Base-by-base conservation (phyloP, 2,113 vertebrate genomes). In the Peromyscus californicus region DNA sequence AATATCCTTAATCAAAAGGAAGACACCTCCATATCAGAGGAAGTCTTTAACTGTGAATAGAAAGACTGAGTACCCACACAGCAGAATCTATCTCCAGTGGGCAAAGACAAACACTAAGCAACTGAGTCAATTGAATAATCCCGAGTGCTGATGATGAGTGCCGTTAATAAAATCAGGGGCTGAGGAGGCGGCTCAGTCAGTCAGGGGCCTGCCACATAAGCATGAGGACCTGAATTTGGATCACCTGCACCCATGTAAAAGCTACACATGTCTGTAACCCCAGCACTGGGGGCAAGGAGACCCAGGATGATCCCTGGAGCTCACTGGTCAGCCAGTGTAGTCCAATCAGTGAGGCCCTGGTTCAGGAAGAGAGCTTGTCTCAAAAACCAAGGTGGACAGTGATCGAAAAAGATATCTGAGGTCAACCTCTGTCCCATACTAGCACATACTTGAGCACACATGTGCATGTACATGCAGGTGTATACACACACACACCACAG, bases 1-100 rank as follows among this genome's bases (percentile, higher is more conserved):
- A 36, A 8, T 39, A n/a, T 88, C 69, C 8, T 83, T 70, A 72
- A 83, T 48, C 59, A 95, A 94, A 94, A 89, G 48, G 31, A 86
- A 69, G n/a, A 93, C 39, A 7, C 48, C 59, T 72, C 59, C 26
- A 76, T 67, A 61, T 54, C 26, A 76, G 22, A 42, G 29, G 42
- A 76, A 72, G 42, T 70, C 72, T 94, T 85, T 87, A 48, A 26
- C 54, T 90, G 22, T 51, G 42, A 57, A 4, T 39, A 70, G n/a
- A 19, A 89, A 74, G 11, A 67, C 7, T 7, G 79, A 45, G 33
- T 36, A 39, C 31, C 51, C 7, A 1, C 61, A 10, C 51, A 51
- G 0, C n/a, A 65, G 70, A 79, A n/a, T 36, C 17, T 33, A 57
- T 45, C 33, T 95, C 72, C 54, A 79, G 69, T 54, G 59, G 39